A percentile compares a stretch with the other conserved stretches of the same genome.
These are phyloP conservation scores for Phlogophora meticulosa DNA, from an alignment of 2,888 invertebrate genomes.

Conservation along the genomic window DNA sequence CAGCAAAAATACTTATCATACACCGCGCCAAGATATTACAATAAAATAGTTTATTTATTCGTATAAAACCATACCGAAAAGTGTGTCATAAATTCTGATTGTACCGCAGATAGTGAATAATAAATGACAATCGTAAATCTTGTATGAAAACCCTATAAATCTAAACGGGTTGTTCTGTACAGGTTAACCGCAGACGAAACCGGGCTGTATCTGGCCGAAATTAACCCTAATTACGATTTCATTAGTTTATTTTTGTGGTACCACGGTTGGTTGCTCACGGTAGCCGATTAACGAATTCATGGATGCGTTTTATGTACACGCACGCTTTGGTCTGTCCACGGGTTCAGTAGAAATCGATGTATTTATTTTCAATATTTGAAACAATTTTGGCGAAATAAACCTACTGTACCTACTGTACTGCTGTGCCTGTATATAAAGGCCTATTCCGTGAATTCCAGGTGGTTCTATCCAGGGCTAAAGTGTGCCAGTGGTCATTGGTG, in stretches of 20 bases:
- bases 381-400: too few relatives aligned
- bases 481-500: too few relatives aligned
- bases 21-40: conserved; percentile 67
- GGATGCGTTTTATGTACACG: conserved; percentile 23
- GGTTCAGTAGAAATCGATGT: background rate
- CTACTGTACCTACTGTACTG: too few relatives aligned
- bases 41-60: conserved; percentile 80
- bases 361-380: conserved; percentile 1
- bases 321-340: conserved; percentile 6
- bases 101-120: conserved; percentile 88
- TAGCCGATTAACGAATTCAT: conserved; percentile 47
- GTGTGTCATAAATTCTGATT: conserved; percentile 88
- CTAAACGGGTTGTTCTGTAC: conserved; percentile 81
- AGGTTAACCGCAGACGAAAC: conserved; percentile 75
- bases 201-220: conserved; percentile 52
- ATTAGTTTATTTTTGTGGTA: conserved; percentile 62
- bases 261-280: conserved; percentile 24
- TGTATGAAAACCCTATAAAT: conserved; percentile 89
- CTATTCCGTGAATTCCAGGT: too few relatives aligned
- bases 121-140: conserved; percentile 89
- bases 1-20: conserved; percentile 64
- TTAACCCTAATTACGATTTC: conserved; percentile 66
- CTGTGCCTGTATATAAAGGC: too few relatives aligned
- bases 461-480: too few relatives aligned
- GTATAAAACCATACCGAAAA: conserved; percentile 82